Conservation (phyloP, 1,140 invertebrate genomes). For the Drosophila truncata region DNA sequence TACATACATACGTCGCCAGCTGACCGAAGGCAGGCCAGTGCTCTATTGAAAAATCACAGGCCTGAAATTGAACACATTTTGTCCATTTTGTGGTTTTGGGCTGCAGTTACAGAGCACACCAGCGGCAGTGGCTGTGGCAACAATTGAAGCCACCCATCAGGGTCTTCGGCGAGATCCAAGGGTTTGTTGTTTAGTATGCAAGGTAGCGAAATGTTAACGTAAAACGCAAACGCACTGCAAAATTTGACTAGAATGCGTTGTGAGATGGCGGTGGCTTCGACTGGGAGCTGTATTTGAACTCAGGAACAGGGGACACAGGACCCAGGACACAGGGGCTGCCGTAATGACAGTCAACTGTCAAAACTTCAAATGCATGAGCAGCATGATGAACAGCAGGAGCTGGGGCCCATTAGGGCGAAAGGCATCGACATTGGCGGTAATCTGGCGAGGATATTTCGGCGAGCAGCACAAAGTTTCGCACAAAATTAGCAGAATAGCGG, state of each 20-base stretch:
- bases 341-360: conserved; percentile 82
- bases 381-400: conserved; percentile 68
- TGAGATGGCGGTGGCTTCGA: background rate
- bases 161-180: conserved; percentile 22
- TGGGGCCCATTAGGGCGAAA: conserved; percentile 6
- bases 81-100: conserved; percentile 77
- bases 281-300: conserved; percentile 5
- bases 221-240: conserved; percentile 78
- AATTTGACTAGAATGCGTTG: conserved; percentile 47
- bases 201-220: conserved; percentile 79
- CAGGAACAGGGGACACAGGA: background rate
- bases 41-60: conserved; percentile 81
- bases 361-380: conserved; percentile 78
- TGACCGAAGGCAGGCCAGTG: conserved; percentile 29
- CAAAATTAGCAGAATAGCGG: conserved; percentile 23
- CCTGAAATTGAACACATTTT: conserved; percentile 83
- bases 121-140: conserved; percentile 32
- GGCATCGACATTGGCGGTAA: conserved; percentile 3
- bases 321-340: conserved; percentile 1
- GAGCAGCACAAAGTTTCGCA: conserved; percentile 18
- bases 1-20: conserved; percentile 33
- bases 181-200: conserved; percentile 80
- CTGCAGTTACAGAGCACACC: conserved; percentile 25
- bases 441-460: conserved; percentile 13
- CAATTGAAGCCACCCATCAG: conserved; percentile 51